These are phyloP conservation scores for Ornithoptera priamus DNA, from an alignment of 2,888 invertebrate species.

Conservation along the genomic window DNA sequence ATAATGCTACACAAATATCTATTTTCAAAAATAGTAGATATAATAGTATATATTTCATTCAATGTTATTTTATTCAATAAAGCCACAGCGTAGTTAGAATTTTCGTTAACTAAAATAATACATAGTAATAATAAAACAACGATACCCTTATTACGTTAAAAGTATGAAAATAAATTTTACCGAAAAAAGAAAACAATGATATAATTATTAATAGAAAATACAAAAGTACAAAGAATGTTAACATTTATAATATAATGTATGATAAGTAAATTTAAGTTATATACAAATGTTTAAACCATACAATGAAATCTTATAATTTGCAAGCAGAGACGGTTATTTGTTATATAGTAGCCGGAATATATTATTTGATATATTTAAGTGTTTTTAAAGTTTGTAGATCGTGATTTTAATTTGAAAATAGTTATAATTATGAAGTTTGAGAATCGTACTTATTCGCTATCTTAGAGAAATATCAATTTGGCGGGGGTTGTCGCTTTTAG, in stretches of 20 bases:
- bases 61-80: background rate
- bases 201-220: slow-evolving; percentile 13
- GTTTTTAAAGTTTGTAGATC: slow-evolving; percentile 11
- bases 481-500: slow-evolving; percentile 50
- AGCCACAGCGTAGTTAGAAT: background rate
- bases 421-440: slow-evolving; percentile 3
- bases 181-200: background rate
- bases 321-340: slow-evolving; percentile 6
- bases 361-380: slow-evolving; percentile 14
- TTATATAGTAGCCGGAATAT: background rate
- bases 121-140: background rate
- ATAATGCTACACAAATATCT: background rate
- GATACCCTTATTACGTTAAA: background rate
- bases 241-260: background rate
- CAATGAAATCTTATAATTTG: background rate
- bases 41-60: background rate
- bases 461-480: slow-evolving; percentile 14
- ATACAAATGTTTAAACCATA: background rate
- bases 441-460: slow-evolving; percentile 17
- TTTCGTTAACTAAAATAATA: background rate
- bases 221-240: slow-evolving; percentile 24
- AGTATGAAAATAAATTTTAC: background rate
- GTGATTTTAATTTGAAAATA: slow-evolving; percentile 10
- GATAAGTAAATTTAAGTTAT: slow-evolving; percentile 20
- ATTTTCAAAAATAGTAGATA: background rate